phyloP scores from a whole-genome alignment of 1,140 invertebrate species.

The Pemphigus obesinymphae region DNA sequence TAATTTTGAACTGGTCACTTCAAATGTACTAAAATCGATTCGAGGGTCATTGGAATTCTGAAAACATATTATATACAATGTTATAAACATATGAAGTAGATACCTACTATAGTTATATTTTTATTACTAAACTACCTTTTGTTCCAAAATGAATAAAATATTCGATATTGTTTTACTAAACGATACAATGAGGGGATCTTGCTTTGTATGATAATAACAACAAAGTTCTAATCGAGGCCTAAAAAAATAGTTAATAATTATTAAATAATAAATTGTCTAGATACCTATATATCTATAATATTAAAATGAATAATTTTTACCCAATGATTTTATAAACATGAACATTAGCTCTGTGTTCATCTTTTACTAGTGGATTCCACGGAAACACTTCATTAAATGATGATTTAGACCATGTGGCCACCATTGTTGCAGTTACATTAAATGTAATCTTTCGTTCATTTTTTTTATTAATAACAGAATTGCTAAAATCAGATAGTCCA shows the following conservation, averaged over 20 bases:
- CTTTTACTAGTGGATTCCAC: conserved; percentile 73
- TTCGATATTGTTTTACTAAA: conserved; percentile 63
- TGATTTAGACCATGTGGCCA: conserved; percentile 71
- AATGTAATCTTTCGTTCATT: conserved; percentile 31
- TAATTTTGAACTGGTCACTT: conserved; percentile 33
- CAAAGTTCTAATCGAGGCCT: conserved; percentile 59
- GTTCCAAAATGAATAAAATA: conserved; percentile 69
- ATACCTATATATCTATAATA: neutral
- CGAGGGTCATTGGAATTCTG: conserved; percentile 1
- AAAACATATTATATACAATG: neutral
- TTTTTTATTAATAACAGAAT: neutral
- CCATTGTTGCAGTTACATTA: conserved; percentile 49
- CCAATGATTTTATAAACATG: conserved; percentile 63
- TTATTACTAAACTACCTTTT: conserved; percentile 56
- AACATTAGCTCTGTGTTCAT: conserved; percentile 74
- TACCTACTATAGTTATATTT: neutral
- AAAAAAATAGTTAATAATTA: conserved; percentile 45
- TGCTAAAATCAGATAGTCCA: neutral
- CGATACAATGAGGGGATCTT: conserved; percentile 64
- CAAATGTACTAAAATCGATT: conserved; percentile 23
- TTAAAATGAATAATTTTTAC: conserved; percentile 47
- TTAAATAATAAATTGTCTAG: neutral
- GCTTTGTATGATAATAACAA: conserved; percentile 64
- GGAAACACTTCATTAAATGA: conserved; percentile 75
- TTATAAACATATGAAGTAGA: neutral